phyloP scores from a whole-genome alignment of 2,888 invertebrate genomes.

The Empis livida region DNA sequence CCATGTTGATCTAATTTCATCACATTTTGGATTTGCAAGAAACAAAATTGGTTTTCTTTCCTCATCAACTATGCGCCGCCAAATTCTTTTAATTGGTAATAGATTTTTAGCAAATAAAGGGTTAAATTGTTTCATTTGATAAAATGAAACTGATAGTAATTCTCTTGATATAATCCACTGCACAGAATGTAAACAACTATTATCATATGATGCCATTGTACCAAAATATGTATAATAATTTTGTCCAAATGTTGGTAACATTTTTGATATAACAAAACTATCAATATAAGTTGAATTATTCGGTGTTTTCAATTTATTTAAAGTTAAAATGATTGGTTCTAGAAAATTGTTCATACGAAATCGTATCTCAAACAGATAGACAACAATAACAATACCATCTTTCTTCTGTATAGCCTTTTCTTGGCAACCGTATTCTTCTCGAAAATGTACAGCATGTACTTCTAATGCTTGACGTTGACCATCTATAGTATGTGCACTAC shows the following conservation, averaged over 20 bases:
- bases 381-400: conserved; percentile 46
- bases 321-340: conserved; percentile 10
- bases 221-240: conserved; percentile 58
- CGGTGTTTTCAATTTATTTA: conserved; percentile 40
- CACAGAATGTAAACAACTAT: conserved; percentile 36
- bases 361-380: conserved; percentile 45
- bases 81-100: conserved; percentile 6
- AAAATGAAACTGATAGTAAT: conserved; percentile 42
- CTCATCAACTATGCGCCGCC: background rate
- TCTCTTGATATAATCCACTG: conserved; percentile 50
- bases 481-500: conserved; percentile 53
- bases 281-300: conserved; percentile 39
- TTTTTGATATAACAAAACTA: conserved; percentile 38
- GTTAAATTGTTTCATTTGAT: conserved; percentile 44
- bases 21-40: conserved; percentile 7
- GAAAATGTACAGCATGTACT: conserved; percentile 38
- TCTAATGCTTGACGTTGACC: conserved; percentile 43
- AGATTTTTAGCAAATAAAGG: background rate
- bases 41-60: conserved; percentile 6
- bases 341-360: conserved; percentile 15
- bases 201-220: conserved; percentile 32
- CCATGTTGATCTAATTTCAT: conserved; percentile 5
- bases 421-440: no score
- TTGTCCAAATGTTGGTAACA: conserved; percentile 43
- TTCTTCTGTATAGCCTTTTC: conserved; percentile 7